phyloP scores from a whole-genome alignment of 1,140 invertebrate genomes.

The Procambarus clarkii region DNA sequence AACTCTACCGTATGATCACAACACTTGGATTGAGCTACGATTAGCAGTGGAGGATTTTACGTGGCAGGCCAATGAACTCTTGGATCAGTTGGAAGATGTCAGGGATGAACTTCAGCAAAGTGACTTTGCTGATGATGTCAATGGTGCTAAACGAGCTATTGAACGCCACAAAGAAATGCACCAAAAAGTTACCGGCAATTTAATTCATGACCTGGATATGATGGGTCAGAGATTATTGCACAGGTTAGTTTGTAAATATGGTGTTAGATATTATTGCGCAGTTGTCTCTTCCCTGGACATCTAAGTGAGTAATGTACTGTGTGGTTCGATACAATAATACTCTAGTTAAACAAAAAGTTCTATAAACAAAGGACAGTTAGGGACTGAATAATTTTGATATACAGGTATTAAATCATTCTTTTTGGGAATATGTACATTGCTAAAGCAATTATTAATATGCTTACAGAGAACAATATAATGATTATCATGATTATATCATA shows the following conservation, averaged over 20 bases:
- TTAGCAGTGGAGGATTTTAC: slow-evolving; percentile 95
- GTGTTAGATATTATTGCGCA: too few relatives aligned
- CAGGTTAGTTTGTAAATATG: slow-evolving; percentile 76
- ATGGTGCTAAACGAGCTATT: slow-evolving; percentile 90
- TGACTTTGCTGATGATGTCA: slow-evolving; percentile 94
- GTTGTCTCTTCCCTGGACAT: too few relatives aligned
- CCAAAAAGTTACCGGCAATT: slow-evolving; percentile 93
- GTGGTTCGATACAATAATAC: too few relatives aligned
- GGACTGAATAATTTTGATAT: too few relatives aligned
- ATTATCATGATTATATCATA: too few relatives aligned
- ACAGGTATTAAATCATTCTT: too few relatives aligned
- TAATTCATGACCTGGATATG: slow-evolving; percentile 92
- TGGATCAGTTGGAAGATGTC: slow-evolving; percentile 92
- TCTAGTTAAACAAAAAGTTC: too few relatives aligned
- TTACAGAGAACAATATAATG: too few relatives aligned
- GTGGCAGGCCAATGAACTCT: slow-evolving; percentile 93
- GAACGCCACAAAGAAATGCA: slow-evolving; percentile 96
- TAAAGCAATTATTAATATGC: too few relatives aligned
- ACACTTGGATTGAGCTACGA: slow-evolving; percentile 96
- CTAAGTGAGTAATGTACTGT: too few relatives aligned
- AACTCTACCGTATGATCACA: slow-evolving; percentile 94
- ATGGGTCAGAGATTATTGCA: slow-evolving; percentile 83
- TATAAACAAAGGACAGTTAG: too few relatives aligned
- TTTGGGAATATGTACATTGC: too few relatives aligned
- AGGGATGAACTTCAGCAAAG: slow-evolving; percentile 93